These are phyloP conservation scores for Pelvicachromis taeniatus DNA, from an alignment of 2,113 vertebrate genomes.

Conservation along the genomic window DNA sequence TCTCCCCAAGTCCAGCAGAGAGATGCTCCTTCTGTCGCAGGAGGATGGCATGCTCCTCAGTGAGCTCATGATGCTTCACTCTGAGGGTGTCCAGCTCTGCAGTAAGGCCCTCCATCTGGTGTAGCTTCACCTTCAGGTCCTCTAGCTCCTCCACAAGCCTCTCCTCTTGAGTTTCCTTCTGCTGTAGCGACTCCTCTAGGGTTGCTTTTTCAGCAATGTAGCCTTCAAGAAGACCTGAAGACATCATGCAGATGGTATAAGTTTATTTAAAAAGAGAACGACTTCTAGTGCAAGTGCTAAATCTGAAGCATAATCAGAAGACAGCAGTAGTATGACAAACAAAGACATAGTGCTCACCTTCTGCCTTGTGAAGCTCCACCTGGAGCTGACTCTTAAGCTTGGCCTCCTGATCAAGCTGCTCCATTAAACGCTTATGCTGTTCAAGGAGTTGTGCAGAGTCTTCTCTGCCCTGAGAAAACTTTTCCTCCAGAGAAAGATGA, in stretches of 20 bases:
- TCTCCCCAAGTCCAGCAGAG: conserved; percentile 64
- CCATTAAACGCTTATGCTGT: conserved; percentile 80
- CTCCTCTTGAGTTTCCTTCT: conserved; percentile 82
- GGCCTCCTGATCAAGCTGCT: conserved; percentile 78
- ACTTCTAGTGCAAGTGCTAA: neutral
- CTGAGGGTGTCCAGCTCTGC: conserved; percentile 49
- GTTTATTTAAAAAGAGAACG: neutral
- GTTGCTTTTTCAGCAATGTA: conserved; percentile 81
- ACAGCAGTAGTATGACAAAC: neutral
- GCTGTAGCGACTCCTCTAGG: conserved; percentile 79
- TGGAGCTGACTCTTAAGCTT: conserved; percentile 75
- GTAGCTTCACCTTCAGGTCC: conserved; percentile 62
- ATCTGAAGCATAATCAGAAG: neutral
- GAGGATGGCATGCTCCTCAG: conserved; percentile 63
- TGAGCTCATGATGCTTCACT: conserved; percentile 64
- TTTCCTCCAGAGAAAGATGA: conserved; percentile 77
- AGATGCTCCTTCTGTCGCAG: conserved; percentile 65
- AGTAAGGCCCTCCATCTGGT: conserved; percentile 42
- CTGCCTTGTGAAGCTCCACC: conserved; percentile 85
- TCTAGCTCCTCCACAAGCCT: conserved; percentile 84
- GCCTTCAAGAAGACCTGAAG: conserved; percentile 84
- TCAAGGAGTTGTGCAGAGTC: conserved; percentile 76
- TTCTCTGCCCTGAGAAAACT: conserved; percentile 72
- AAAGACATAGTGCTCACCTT: conserved; percentile 73
- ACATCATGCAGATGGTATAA: neutral